phyloP scores from a whole-genome alignment of 2,888 invertebrate species.

The Hartigia nigra region DNA sequence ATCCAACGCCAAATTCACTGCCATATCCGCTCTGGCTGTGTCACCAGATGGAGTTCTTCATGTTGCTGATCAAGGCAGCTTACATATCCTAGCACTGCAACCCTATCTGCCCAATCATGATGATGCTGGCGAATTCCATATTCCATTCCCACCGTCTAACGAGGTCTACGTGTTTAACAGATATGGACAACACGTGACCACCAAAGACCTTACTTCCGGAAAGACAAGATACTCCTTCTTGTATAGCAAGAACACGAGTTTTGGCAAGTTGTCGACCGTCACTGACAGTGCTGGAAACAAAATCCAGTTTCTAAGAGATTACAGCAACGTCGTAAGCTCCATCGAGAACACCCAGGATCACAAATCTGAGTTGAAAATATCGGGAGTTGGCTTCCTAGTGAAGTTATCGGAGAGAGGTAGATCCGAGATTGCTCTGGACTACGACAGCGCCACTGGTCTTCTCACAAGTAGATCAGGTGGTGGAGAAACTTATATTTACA shows the following conservation, averaged over 20 bases:
- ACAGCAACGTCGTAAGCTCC: constrained; percentile 91
- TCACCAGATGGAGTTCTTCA: constrained; percentile 96
- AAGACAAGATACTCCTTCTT: constrained; percentile 94
- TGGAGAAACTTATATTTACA: constrained; percentile 89
- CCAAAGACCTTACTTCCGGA: constrained; percentile 94
- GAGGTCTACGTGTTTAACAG: constrained; percentile 95
- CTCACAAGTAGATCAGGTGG: constrained; percentile 87
- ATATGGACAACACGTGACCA: constrained; percentile 95
- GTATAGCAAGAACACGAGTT: constrained; percentile 96
- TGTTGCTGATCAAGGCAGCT: constrained; percentile 93
- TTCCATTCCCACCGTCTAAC: constrained; percentile 92
- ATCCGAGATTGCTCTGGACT: constrained; percentile 89
- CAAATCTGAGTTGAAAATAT: constrained; percentile 91
- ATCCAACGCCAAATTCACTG: constrained; percentile 89
- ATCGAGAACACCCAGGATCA: constrained; percentile 95
- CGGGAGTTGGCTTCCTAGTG: constrained; percentile 91
- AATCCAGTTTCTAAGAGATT: constrained; percentile 91
- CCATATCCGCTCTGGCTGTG: constrained; percentile 90
- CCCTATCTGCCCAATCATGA: constrained; percentile 90
- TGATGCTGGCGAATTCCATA: constrained; percentile 91
- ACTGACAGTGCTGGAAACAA: constrained; percentile 94
- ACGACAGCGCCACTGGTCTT: constrained; percentile 89
- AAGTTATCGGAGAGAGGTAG: constrained; percentile 90
- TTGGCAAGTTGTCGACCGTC: constrained; percentile 92
- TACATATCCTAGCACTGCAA: constrained; percentile 86